Evolutionary conservation across 2,888 invertebrate genomes (phyloP), one percentile per base, ranked within the genome.

Genomic region (Patella depressa): DNA sequence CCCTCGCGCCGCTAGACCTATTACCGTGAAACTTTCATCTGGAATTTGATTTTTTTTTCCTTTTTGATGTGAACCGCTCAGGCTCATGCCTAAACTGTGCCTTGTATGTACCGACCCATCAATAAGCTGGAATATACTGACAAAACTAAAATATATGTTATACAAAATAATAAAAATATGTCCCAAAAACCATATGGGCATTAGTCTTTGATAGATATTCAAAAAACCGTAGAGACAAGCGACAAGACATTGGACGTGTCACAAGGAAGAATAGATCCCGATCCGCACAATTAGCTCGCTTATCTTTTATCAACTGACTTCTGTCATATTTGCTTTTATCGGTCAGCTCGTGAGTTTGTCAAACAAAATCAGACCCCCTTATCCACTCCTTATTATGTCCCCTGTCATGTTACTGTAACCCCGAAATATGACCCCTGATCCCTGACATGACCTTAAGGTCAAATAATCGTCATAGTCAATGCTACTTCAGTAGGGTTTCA

Each of bases 391-490:
- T 65, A 65, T 19, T 65, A 19, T 65, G 65, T 65, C 24, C 65
- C 65, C 24, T 65, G 65, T 65, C 65, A 24, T 24, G 65, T 65
- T 65, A 19, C 65, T 24, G 19, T 65, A 65, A 65, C 65, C 65
- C 65, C 14, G 19, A 65, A 65, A 24, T 65, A 65, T 65, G 19
- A 65, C 65, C 65, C 65, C 24, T 65, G 14, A 65, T 4, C 65
- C 65, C 24, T 65, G 65, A 65, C 65, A 65, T 24, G 65, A 65
- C 65, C 65, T 65, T 65, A 65, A 65, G 65, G 65, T 65, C 65
- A 65, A 19, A 65, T 15, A 65, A 24, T 65, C 65, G 65, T 65
- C 65, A 65, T 65, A 65, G 24, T 24, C 24, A 24, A 19, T 65
- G 12, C 65, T 24, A 19, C 24, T 65, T 24, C 19, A 65, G 19